phyloP scores from a whole-genome alignment of 2,797 vertebrate genomes.

The Oryzias sinensis region DNA sequence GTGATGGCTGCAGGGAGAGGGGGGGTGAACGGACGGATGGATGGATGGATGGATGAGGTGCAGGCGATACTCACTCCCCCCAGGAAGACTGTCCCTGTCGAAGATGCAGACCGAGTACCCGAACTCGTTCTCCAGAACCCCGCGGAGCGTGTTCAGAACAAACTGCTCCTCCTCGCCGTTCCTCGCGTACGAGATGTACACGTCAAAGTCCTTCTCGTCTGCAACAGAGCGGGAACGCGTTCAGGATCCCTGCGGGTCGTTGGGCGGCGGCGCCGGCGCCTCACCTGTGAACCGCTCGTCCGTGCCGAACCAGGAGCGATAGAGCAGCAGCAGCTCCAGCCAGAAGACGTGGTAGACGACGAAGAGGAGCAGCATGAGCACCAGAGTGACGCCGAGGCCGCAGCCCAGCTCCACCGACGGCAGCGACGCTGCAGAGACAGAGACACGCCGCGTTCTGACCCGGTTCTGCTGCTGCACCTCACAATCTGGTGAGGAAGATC shows the following conservation, averaged over 20 bases:
- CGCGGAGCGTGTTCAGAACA: conserved; percentile 86
- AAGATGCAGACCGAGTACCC: conserved; percentile 96
- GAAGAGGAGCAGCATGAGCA: conserved; percentile 85
- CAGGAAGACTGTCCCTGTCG: conserved; percentile 93
- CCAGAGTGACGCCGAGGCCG: conserved; percentile 84
- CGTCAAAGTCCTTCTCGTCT: conserved; percentile 94
- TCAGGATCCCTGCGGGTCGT: too few relatives aligned
- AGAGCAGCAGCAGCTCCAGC: conserved; percentile 93
- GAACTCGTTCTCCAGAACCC: conserved; percentile 90
- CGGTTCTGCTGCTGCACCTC: too few relatives aligned
- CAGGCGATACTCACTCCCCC: conserved; percentile 88
- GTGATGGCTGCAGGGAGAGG: conserved; percentile 86
- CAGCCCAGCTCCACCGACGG: conserved; percentile 88
- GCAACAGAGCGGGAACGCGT: conserved; percentile 1
- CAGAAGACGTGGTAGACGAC: conserved; percentile 90
- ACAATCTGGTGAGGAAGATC: background rate
- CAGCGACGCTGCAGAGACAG: conserved; percentile 58
- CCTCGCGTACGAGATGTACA: conserved; percentile 94
- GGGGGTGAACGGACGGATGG: conserved; percentile 2
- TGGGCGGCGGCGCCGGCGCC: background rate
- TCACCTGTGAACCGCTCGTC: conserved; percentile 90
- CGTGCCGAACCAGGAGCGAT: conserved; percentile 91
- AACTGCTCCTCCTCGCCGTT: conserved; percentile 94
- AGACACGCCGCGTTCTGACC: background rate
- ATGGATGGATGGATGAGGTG: background rate